Evolutionary conservation across 2,888 invertebrate species (phyloP), one percentile per base, ranked within the genome.

Genomic region (Scaeva pyrastri): DNA sequence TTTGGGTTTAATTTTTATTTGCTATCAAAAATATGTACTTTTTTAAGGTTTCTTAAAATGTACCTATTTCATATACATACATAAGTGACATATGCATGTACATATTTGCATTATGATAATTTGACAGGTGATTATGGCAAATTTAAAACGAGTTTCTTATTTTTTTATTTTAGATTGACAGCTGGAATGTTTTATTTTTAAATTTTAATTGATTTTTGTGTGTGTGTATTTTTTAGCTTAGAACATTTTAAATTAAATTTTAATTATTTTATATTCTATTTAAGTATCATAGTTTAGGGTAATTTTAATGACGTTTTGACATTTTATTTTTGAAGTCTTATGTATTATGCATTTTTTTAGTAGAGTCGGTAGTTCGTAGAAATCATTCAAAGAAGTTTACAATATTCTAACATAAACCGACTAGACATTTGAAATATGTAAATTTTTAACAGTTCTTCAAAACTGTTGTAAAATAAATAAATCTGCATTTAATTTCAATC

Each of bases 61-160:
- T 39, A 11, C 10, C 12, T n/a, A n/a, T n/a, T 31, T 31, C 31
- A 5, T 31, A 31, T n/a, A n/a, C n/a, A 31, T 31, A 7, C 8
- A 31, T 31, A 31, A 31, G 31, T 31, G 31, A 48, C n/a, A n/a
- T n/a, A n/a, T n/a, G n/a, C n/a, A n/a, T n/a, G n/a, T n/a, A n/a
- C n/a, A n/a, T n/a, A n/a, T n/a, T n/a, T n/a, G n/a, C n/a, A 19
- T 10, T 48, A 48, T 48, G 10, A 60, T 60, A 41, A 60, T 60
- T 60, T 60, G 39, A 60, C 41, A 60, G 60, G 60, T 60, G 39
- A 21, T 21, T 39, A 41, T 11, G 19, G 12, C 11, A 39, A 21
- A 58, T 7, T 39, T 39, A 14, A 8, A 41, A 2, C 0, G 1
- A 41, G n/a, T 3, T 14, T 6, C 14, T 10, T 5, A 39, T 19